Evolutionary conservation across 1,140 invertebrate genomes (phyloP), one percentile per base, ranked within the genome.

Genomic region (Trachelipus rathkii): DNA sequence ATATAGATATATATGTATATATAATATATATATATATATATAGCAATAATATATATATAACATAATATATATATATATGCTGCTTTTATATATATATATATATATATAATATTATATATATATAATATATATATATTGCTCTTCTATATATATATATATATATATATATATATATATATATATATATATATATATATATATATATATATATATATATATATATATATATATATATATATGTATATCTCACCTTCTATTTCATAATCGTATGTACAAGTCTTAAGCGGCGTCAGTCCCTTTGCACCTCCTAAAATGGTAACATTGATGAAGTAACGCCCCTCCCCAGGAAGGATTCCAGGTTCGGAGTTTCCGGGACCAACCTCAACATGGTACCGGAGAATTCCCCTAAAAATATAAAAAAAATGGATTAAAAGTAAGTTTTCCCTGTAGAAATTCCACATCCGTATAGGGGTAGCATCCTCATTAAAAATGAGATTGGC

Each of bases 1-100:
- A n/a, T n/a, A n/a, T n/a, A n/a, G n/a, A n/a, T 33, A 33, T 33
- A 33, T 33, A 33, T 33, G 6, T 33, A 33, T 33, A 33, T 33
- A 33, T 33, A 33, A 33, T 33, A 33, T 15, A 60, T 60, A 60
- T 19, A 60, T 15, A 60, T 60, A 60, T 60, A 60, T 60, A 60
- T 60, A 60, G n/a, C 8, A 60, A n/a, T n/a, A n/a, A n/a, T 19
- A 60, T 60, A 60, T 15, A 60, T 60, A 60, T 19, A n/a, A n/a
- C n/a, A 60, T 15, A 60, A n/a, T 60, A 60, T 60, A 60, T 60
- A 60, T 60, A 60, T 60, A 60, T n/a, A n/a, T n/a, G n/a, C n/a
- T n/a, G n/a, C n/a, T n/a, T n/a, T n/a, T 33, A 33, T 33, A 33
- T 15, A 60, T 60, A 60, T 19, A 60, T 15, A 60, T 60, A 60